Evolutionary conservation across 2,888 invertebrate species (phyloP).

Genomic region (Incurvaria masculella): DNA sequence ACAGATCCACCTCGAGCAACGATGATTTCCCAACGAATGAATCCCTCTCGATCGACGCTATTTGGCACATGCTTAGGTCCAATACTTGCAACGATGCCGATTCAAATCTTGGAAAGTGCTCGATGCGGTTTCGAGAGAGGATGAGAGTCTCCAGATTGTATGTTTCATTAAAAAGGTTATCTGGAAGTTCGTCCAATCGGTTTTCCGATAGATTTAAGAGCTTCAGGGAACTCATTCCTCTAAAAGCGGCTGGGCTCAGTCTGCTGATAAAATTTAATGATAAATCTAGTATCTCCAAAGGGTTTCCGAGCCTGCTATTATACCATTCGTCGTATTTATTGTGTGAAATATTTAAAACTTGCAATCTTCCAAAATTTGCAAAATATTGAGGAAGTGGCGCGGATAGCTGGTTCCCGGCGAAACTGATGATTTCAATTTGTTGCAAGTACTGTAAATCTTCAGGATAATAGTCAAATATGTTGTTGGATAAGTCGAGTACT

Average conservation of each 20-base stretch:
- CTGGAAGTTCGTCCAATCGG: constrained; percentile 55
- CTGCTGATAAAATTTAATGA: constrained; percentile 62
- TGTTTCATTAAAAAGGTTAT: constrained; percentile 54
- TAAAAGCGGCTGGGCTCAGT: constrained; percentile 60
- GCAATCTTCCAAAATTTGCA: constrained; percentile 45
- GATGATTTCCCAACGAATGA: constrained; percentile 55
- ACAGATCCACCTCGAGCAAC: constrained; percentile 58
- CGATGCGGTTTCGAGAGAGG: constrained; percentile 64
- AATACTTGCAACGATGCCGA: constrained; percentile 56
- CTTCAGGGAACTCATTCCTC: constrained; percentile 49
- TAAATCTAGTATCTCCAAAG: constrained; percentile 58
- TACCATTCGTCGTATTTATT: constrained; percentile 48
- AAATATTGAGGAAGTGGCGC: constrained; percentile 42
- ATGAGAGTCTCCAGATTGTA: constrained; percentile 56
- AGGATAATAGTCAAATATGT: constrained; percentile 58
- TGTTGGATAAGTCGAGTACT: constrained; percentile 61
- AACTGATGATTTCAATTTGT: constrained; percentile 45
- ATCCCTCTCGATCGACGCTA: constrained; percentile 45
- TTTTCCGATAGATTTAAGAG: constrained; percentile 68
- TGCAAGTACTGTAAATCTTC: constrained; percentile 41
- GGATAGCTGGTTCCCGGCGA: constrained; percentile 51
- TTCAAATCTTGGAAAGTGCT: constrained; percentile 52
- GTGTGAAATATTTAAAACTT: constrained; percentile 56
- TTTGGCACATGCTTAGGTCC: constrained; percentile 63
- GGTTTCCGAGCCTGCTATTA: constrained; percentile 25